Evolutionary conservation across 2,888 invertebrate genomes (phyloP), one percentile per base, ranked within the genome.

Genomic region (Osmoderma eremita): DNA sequence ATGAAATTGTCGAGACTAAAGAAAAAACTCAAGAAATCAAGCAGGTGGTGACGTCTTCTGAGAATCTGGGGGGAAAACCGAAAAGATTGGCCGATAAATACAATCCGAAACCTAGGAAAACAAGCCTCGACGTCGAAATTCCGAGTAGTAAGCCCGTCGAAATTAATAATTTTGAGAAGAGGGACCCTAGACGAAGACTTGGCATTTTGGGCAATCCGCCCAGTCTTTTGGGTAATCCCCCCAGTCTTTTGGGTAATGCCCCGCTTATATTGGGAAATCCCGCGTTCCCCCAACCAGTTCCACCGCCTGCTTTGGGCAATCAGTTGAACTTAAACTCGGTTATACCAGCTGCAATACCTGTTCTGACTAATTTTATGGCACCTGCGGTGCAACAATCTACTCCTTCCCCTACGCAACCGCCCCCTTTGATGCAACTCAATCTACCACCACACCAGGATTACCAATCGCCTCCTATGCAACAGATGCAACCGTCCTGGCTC

Each of bases 81-180:
- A 53, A 45, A 72, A 74, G 83, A n/a, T 69, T 83, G 18, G 84
- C 84, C 1, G 81, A 83, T 67, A 84, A 84, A 73, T 84, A 83
- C 67, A 81, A 83, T 73, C 83, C 83, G 1, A 82, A 82, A 75
- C 83, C 83, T 0, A 77, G 80, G 38, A 78, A 75, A 69, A 63
- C 5, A 3, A 24, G 5, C 10, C 2, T 5, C 6, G 30, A 72
- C 17, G 36, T 3, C 30, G 17, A 15, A n/a, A 36, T 18, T 18
- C n/a, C 13, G 30, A 15, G 17, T 24, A 17, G 58, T 73, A 63
- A 65, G 42, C 5, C 64, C 70, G 70, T 73, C 15, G 70, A 68
- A 66, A 67, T 12, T 5, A n/a, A 3, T 4, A 53, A 18, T 69
- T 42, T 67, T 22, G 62, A 62, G 18, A 64, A 15, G 8, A 39